Conservation (phyloP, 2,797 vertebrate genomes). For the Catharus ustulatus region DNA sequence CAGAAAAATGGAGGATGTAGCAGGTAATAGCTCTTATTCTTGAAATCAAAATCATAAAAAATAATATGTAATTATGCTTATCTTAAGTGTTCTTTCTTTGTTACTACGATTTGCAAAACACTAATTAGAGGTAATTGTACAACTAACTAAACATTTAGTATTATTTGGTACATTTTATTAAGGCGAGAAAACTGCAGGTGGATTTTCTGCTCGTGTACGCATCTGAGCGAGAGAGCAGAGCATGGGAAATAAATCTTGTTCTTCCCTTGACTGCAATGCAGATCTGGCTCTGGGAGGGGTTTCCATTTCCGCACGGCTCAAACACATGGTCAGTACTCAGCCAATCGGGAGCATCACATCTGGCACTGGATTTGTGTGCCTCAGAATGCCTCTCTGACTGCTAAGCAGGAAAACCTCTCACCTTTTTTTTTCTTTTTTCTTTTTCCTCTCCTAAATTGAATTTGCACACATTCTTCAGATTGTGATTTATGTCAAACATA, state of each 20-base stretch:
- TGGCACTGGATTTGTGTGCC: neutral
- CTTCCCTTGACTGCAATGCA: constrained; percentile 71
- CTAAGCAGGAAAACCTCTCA: neutral
- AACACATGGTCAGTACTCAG: constrained; percentile 20
- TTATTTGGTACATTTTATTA: neutral
- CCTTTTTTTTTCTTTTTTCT: neutral
- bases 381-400: neutral
- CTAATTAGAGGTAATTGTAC: neutral
- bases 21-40: neutral
- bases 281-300: constrained; percentile 64
- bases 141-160: neutral
- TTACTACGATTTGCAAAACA: neutral
- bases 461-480: neutral
- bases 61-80: neutral
- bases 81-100: neutral
- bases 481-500: neutral
- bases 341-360: constrained; percentile 51
- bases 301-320: constrained; percentile 2
- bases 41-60: neutral
- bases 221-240: neutral
- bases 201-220: constrained; percentile 12
- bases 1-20: neutral
- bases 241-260: constrained; percentile 51
- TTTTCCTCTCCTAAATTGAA: neutral
- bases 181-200: neutral